Base-by-base conservation (phyloP, 2,113 vertebrate genomes). In the Reinhardtius hippoglossoides region DNA sequence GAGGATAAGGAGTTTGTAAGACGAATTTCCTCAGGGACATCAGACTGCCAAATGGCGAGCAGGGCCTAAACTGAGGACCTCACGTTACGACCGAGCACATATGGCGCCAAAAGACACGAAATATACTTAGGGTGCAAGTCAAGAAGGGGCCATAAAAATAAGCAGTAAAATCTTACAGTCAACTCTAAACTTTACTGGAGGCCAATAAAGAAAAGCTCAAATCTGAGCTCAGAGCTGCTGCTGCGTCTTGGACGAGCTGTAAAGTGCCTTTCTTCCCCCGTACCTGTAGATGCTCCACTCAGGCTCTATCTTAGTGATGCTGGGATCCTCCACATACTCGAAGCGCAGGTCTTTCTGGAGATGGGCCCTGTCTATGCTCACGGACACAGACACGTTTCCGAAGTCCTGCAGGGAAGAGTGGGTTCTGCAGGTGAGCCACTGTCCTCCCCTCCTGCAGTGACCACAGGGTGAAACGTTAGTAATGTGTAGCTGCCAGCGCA, bases 251-350 rank as follows among this genome's bases (percentile, higher is more conserved):
- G 31, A 71, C 42, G 6, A 42, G 40, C 40, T 13, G 40, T 12
- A 13, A 42, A 13, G 40, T 24, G 18, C 2, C 9, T 9, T 2
- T 56, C 46, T 42, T 27, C 27, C 27, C 1, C 27, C 37, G 9
- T 84, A 99, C 98, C 98, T 99, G 92, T 97, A 93, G 44, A 99
- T 99, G 93, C 97, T 99, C 98, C 98, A 99, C 77, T 99, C 98
- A 0, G 98, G 98, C 85, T 99, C 98, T 0, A 99, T 95, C 86
- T 95, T 96, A 74, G 95, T 90, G 67, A 99, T 96, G 55, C 96
- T 97, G 48, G 98, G 98, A 71, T 99, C 98, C 55, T 99, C 97
- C 69, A 98, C 94, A 0, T 98, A 99, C 74, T 98, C 96, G 86
- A 98, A 99, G 31, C 94, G 93, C 73, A 99, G 91, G 77, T 99